Evolutionary conservation across 2,797 vertebrate genomes (phyloP), one percentile per base, ranked within the genome.

Genomic region (Melopsittacus undulatus): DNA sequence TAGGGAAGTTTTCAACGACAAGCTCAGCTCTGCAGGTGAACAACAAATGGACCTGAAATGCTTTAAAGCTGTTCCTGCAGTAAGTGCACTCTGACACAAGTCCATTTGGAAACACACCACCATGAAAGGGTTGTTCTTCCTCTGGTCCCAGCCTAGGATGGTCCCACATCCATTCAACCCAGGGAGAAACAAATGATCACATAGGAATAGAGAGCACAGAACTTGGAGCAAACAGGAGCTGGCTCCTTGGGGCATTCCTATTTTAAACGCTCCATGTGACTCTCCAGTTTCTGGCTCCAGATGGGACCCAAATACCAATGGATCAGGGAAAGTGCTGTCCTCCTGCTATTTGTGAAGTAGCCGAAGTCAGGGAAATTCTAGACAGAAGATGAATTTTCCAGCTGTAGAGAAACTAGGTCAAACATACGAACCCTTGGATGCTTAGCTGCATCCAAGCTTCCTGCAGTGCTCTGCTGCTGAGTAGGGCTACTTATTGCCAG

Each of bases 351-450:
- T 78, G 90, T 48, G 59, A 77, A 85, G 87, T 73, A 94, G 87
- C 63, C 80, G 18, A 68, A 94, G 91, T 57, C 90, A 89, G 89
- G 80, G 74, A 77, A 86, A 94, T 92, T 95, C 78, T 84, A 91
- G 68, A 93, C 38, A 85, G 56, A 90, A 83, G 73, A 94, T 87
- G 90, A 87, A 96, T 96, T 97, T 95, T 78, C 87, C 94, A 91
- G 87, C 46, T 92, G 54, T 70, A 94, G 52, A 82, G 48, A 95
- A 96, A 95, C 19, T 89, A 88, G 89, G 85, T 92, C 89, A 90
- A 59, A 64, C 42, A 66, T 80, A 34, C 49, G 70, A 87, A 94
- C 80, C 87, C 82, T 15, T 34, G 78, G 73, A 75, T 69, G 43
- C 48, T 83, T 38, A 77, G 73, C 84, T 49, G n/a, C 57, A 56